Conservation (phyloP, 2,888 invertebrate genomes). For the Cylloceria caligata region DNA sequence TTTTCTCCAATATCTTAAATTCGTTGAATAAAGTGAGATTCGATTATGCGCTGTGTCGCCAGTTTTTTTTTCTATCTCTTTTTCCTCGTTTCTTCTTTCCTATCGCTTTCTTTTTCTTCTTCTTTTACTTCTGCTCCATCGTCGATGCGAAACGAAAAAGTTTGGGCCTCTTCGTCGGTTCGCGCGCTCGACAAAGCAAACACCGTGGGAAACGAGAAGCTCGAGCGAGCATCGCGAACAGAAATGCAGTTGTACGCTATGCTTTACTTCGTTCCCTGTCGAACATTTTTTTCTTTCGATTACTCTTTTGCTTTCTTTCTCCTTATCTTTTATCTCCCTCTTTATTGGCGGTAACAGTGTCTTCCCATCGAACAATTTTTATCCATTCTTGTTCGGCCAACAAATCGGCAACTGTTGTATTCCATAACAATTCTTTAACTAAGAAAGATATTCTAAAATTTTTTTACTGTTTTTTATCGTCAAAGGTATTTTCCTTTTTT, state of each 20-base stretch:
- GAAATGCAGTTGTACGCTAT: conserved; percentile 35
- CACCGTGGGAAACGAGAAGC: conserved; percentile 80
- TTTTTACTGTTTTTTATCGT: too few species aligned
- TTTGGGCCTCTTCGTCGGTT: conserved; percentile 68
- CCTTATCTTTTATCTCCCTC: neutral
- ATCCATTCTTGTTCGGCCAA: neutral
- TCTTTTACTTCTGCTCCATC: conserved; percentile 41
- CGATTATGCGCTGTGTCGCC: conserved; percentile 1
- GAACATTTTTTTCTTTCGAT: conserved; percentile 32
- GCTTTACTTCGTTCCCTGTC: conserved; percentile 30
- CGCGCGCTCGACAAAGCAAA: conserved; percentile 78
- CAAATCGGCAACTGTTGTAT: too few species aligned
- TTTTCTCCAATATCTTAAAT: neutral
- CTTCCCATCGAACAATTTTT: neutral
- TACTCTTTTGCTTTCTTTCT: conserved; percentile 14
- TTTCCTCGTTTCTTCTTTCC: conserved; percentile 12
- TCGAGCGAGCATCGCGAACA: conserved; percentile 70
- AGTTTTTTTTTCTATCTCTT: conserved; percentile 10
- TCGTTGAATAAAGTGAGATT: neutral
- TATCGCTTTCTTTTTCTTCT: conserved; percentile 8
- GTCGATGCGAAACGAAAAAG: conserved; percentile 71
- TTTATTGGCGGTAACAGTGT: neutral
- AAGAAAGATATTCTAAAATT: too few species aligned
- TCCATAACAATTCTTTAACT: too few species aligned
- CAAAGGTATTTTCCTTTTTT: too few species aligned